These are phyloP conservation scores for Pseudochromis fuscus DNA, from an alignment of 2,797 vertebrate genomes.

Conservation along the genomic window DNA sequence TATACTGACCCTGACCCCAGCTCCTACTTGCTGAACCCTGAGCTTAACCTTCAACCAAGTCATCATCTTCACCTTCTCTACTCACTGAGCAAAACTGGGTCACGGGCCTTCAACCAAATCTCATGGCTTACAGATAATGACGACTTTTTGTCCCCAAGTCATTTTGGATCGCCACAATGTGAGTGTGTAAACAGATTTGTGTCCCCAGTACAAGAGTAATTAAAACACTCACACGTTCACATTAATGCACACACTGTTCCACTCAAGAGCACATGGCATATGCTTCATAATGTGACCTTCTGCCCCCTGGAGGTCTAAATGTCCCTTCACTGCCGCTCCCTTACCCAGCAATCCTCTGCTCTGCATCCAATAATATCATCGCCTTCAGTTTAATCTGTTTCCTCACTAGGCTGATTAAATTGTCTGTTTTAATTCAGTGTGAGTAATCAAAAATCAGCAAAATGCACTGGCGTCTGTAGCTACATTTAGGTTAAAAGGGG, in stretches of 20 bases:
- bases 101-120: no score
- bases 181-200: neutral
- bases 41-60: neutral
- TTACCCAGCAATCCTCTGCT: conserved; percentile 52
- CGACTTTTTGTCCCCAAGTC: neutral
- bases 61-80: no score
- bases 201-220: neutral
- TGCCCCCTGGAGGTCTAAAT: conserved; percentile 59
- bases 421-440: conserved; percentile 48
- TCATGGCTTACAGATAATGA: neutral
- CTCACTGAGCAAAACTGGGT: no score
- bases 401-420: conserved; percentile 57
- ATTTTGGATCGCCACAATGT: neutral
- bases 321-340: conserved; percentile 44
- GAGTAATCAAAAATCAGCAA: conserved; percentile 54
- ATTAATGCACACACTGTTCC: conserved; percentile 18
- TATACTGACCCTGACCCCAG: neutral
- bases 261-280: conserved; percentile 57
- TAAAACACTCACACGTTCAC: conserved; percentile 30
- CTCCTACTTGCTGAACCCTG: neutral
- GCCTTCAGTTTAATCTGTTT: conserved; percentile 58
- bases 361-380: conserved; percentile 60
- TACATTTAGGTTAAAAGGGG: conserved; percentile 74
- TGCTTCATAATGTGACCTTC: conserved; percentile 63
- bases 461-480: conserved; percentile 38